phyloP scores from a whole-genome alignment of 2,113 vertebrate genomes.

The Apistogramma diplotaenia region DNA sequence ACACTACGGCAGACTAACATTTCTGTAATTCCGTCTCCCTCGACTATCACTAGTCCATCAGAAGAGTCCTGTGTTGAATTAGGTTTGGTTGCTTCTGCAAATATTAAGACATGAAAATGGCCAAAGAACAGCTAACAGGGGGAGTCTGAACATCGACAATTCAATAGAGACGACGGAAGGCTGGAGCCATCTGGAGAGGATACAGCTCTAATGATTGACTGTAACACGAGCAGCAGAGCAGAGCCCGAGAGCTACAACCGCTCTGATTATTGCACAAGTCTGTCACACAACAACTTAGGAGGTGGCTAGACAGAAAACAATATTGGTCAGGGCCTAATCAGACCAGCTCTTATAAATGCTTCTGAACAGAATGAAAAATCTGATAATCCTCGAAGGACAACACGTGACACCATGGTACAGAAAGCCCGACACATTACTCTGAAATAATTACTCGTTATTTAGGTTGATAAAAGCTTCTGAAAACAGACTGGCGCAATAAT shows the following conservation, averaged over 20 bases:
- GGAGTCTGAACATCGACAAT: slow-evolving; percentile 59
- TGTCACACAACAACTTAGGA: slow-evolving; percentile 18
- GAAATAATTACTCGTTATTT: background rate
- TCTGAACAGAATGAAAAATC: background rate
- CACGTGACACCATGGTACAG: background rate
- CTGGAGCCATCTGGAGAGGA: slow-evolving; percentile 74
- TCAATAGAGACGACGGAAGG: slow-evolving; percentile 55
- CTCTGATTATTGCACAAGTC: slow-evolving; percentile 36
- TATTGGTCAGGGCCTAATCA: background rate
- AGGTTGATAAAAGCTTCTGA: background rate
- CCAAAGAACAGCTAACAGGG: slow-evolving; percentile 44
- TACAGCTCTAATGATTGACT: slow-evolving; percentile 62
- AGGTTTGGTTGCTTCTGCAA: slow-evolving; percentile 28
- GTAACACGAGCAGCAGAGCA: slow-evolving; percentile 56
- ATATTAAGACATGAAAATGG: slow-evolving; percentile 45
- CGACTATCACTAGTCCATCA: slow-evolving; percentile 3
- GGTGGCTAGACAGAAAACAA: background rate
- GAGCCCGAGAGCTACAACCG: slow-evolving; percentile 37
- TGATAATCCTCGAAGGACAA: background rate
- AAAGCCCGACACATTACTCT: background rate
- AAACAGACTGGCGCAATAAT: background rate
- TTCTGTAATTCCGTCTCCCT: slow-evolving; percentile 15
- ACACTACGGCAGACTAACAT: background rate
- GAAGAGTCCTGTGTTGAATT: slow-evolving; percentile 29
- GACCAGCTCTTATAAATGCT: background rate